Evolutionary conservation across 2,888 invertebrate species (phyloP).

Genomic region (Brachyopa scutellaris): DNA sequence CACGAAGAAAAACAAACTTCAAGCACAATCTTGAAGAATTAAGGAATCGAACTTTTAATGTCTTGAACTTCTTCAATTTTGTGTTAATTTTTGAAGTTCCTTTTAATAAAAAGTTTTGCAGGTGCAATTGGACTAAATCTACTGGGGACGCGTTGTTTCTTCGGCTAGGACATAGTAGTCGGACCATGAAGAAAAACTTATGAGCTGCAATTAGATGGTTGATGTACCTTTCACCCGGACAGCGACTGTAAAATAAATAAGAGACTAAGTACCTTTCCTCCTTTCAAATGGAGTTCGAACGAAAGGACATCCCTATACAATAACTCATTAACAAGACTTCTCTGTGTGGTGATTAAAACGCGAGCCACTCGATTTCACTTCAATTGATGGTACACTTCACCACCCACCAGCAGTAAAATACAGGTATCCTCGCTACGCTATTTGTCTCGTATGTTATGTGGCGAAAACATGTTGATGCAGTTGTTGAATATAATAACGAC

Average conservation of each 20-base stretch:
- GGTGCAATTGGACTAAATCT: conserved; percentile 44
- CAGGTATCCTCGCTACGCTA: too few relatives aligned
- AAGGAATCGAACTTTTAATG: conserved; percentile 71
- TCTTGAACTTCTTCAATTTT: conserved; percentile 70
- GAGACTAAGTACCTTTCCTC: background rate
- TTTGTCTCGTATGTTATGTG: background rate
- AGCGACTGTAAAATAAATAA: conserved; percentile 28
- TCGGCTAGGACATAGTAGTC: conserved; percentile 24
- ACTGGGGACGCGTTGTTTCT: background rate
- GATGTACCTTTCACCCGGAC: conserved; percentile 29
- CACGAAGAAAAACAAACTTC: conserved; percentile 57
- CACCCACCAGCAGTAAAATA: background rate
- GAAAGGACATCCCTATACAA: conserved; percentile 43
- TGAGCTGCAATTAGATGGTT: conserved; percentile 48
- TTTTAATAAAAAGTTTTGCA: conserved; percentile 66
- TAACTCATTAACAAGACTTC: conserved; percentile 55
- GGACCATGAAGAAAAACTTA: conserved; percentile 40
- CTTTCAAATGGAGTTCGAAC: background rate
- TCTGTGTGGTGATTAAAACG: conserved; percentile 31
- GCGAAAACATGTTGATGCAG: conserved; percentile 41
- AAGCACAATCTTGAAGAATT: conserved; percentile 70
- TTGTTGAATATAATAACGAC: conserved; percentile 26
- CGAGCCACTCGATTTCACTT: conserved; percentile 24
- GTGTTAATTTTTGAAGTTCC: conserved; percentile 71
- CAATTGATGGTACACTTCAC: background rate